Conservation (phyloP, 35 echinoderm and acorn worm genomes). For the Apostichopus californicus region DNA sequence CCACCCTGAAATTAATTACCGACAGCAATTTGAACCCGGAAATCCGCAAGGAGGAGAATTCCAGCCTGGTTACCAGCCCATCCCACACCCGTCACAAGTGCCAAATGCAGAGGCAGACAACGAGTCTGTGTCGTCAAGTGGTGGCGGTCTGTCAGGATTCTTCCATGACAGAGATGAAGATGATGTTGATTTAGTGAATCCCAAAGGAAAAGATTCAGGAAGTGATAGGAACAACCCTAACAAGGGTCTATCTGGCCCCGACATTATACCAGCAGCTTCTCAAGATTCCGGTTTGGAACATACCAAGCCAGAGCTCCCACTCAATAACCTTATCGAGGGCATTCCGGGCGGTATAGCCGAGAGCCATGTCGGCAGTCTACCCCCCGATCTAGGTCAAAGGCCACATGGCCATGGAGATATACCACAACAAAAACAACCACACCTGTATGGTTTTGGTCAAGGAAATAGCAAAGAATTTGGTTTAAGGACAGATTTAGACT, state of each 20-base stretch:
- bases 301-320: background rate
- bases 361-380: background rate
- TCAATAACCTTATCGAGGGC: background rate
- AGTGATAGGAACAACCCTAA: slow-evolving; percentile 24
- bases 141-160: slow-evolving; percentile 68
- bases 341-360: background rate
- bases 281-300: slow-evolving; percentile 2
- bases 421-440: background rate
- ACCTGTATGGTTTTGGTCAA: background rate
- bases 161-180: slow-evolving; percentile 69
- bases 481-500: slow-evolving; percentile 30
- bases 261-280: slow-evolving; percentile 37
- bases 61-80: background rate
- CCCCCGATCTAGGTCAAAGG: slow-evolving; percentile 51
- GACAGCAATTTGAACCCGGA: slow-evolving; percentile 16
- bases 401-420: slow-evolving; percentile 13
- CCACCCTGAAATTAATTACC: background rate
- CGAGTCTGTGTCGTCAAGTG: slow-evolving; percentile 59
- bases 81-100: slow-evolving; percentile 10
- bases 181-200: slow-evolving; percentile 64
- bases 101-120: slow-evolving; percentile 34
- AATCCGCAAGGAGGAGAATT: background rate
- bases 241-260: slow-evolving; percentile 32
- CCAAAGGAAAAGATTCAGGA: slow-evolving; percentile 60
- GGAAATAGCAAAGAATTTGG: background rate